Evolutionary conservation across 2,797 vertebrate genomes (phyloP), one percentile per base, ranked within the genome.

Genomic region (Thaleichthys pacificus): DNA sequence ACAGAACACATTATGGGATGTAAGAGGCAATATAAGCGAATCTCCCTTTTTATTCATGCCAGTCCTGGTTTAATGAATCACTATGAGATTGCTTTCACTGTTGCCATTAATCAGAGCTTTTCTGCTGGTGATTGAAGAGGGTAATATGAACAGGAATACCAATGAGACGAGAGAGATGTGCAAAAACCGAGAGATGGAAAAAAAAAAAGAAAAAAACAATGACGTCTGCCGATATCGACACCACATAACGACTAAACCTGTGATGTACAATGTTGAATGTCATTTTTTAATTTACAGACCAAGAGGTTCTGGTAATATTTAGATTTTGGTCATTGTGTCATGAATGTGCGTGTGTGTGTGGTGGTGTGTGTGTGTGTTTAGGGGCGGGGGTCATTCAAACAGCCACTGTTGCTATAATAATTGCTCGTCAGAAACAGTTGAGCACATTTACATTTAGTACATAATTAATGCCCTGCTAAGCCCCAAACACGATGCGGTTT

Each of bases 21-120:
- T 89, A 85, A 91, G 85, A 85, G 82, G 87, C 88, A 89, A 90
- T 92, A 91, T 84, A 84, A 89, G 87, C 84, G 85, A 88, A 90
- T 89, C 82, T 90, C 80, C 86, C 87, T 91, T 92, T 90, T 91
- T 90, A 89, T 92, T 89, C 86, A 90, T 87, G 85, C 88, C 88
- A 83, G 87, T 79, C 80, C 82, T 66, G 86, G 83, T 89, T 91
- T 91, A 92, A 92, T 91, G 83, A 92, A 92, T 90, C 88, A 83
- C 84, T 82, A 71, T 80, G 86, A 90, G 91, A 91, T 88, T 89
- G 86, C 90, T 89, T 87, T 87, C 87, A 89, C 77, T 86, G 86
- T 88, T 86, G 86, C 87, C 87, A 88, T 91, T 92, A 91, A 92
- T 93, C 86, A 89, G 83, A 88, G 89, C 76, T 87, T 86, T 89